These are phyloP conservation scores for Sardina pilchardus DNA, from an alignment of 2,113 vertebrate species.

Conservation along the genomic window DNA sequence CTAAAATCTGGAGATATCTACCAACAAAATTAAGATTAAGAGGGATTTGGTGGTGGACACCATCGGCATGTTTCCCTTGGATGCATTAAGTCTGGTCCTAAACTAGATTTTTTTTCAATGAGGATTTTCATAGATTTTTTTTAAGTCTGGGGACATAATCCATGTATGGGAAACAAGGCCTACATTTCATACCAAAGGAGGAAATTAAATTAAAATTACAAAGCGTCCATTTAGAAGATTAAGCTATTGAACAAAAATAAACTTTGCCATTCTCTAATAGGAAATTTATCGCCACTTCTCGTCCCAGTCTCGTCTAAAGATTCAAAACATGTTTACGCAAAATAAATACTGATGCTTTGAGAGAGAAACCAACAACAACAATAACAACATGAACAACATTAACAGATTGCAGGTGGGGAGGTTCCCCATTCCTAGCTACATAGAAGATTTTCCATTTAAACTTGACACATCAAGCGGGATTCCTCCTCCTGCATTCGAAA, in stretches of 20 bases:
- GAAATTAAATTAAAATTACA: not conserved
- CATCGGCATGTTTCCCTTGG: too few species aligned
- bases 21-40: not conserved
- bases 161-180: too few species aligned
- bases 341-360: constrained; percentile 15
- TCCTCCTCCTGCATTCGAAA: not conserved
- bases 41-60: too few species aligned
- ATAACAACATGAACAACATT: too few species aligned
- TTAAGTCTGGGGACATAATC: too few species aligned
- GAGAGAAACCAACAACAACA: not conserved
- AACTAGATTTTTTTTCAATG: too few species aligned
- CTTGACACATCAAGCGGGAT: not conserved
- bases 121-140: too few species aligned
- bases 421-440: not conserved
- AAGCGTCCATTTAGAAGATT: not conserved
- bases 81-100: too few species aligned
- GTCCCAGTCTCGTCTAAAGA: not conserved
- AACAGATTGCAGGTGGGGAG: not conserved
- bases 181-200: not conserved
- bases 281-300: not conserved
- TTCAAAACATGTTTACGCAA: not conserved
- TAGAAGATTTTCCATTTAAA: not conserved
- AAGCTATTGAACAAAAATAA: constrained; percentile 12
- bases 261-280: not conserved
- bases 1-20: not conserved